These are phyloP conservation scores for Fistularia commersonii DNA, from an alignment of 2,797 vertebrate genomes.

Conservation along the genomic window DNA sequence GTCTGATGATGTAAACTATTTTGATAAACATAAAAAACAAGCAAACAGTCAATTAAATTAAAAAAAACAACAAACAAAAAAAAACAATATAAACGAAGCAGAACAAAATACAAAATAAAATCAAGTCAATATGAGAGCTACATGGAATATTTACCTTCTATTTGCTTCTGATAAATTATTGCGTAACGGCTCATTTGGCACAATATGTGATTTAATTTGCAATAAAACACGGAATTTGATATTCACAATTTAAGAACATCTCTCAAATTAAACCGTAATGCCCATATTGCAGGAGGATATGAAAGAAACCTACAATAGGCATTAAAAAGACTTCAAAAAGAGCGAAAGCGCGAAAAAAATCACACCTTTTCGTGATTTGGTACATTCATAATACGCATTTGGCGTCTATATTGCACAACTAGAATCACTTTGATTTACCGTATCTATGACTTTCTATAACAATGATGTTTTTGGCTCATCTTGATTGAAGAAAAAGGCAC, in stretches of 20 bases:
- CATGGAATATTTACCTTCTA: too few species aligned
- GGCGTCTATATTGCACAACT: constrained; percentile 74
- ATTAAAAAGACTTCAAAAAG: constrained; percentile 14
- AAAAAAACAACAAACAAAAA: constrained; percentile 13
- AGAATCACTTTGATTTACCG: constrained; percentile 62
- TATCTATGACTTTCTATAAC: constrained; percentile 40
- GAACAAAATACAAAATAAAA: constrained; percentile 4
- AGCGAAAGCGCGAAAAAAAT: constrained; percentile 18
- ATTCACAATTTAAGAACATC: constrained; percentile 6
- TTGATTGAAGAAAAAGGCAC: constrained; percentile 42
- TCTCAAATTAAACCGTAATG: constrained; percentile 2
- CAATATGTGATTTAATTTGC: constrained; percentile 22
- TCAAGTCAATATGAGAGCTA: constrained; percentile 13
- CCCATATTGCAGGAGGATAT: neutral
- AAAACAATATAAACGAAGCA: constrained; percentile 13
- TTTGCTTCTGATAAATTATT: neutral
- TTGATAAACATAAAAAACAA: constrained; percentile 19
- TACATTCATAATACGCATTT: constrained; percentile 63
- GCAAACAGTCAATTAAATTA: constrained; percentile 34
- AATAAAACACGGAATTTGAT: constrained; percentile 14
- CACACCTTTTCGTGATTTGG: constrained; percentile 27
- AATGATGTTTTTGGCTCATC: constrained; percentile 47
- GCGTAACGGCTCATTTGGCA: constrained; percentile 11
- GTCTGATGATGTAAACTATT: constrained; percentile 10
- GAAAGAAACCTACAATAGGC: neutral